Conservation (phyloP, 2,888 invertebrate genomes). For the Ptychoptera albimana region DNA sequence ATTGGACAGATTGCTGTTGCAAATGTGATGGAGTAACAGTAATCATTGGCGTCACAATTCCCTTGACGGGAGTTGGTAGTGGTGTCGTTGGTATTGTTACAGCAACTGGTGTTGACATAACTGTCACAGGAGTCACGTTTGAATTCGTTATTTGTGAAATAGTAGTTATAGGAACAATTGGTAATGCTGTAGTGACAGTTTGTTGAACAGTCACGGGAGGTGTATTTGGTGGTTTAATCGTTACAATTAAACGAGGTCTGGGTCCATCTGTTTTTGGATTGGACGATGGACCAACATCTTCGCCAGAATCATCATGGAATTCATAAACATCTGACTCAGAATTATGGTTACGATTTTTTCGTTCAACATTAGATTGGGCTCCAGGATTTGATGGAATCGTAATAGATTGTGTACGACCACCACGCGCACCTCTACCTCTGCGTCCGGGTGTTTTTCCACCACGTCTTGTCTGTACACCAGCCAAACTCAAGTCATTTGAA, state of each 20-base stretch:
- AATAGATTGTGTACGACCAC: slow-evolving; percentile 4
- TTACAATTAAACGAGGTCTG: slow-evolving; percentile 61
- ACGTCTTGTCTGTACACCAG: slow-evolving; percentile 40
- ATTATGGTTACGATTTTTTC: slow-evolving; percentile 23
- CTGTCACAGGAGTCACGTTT: slow-evolving; percentile 9
- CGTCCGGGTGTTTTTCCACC: slow-evolving; percentile 21
- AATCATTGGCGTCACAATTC: too few relatives aligned
- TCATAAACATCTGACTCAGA: slow-evolving; percentile 64
- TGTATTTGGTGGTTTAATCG: slow-evolving; percentile 51
- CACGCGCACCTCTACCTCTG: slow-evolving; percentile 29
- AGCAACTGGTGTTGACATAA: slow-evolving; percentile 22
- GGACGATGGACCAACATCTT: slow-evolving; percentile 38
- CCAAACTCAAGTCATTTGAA: slow-evolving; percentile 9
- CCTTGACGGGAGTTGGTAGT: not conserved
- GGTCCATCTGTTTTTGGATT: slow-evolving; percentile 32
- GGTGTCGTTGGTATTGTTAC: slow-evolving; percentile 30
- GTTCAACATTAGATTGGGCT: slow-evolving; percentile 25
- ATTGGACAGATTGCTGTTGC: slow-evolving; percentile 5
- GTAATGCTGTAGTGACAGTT: slow-evolving; percentile 17
- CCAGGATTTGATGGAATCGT: slow-evolving; percentile 5
- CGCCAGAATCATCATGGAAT: slow-evolving; percentile 79
- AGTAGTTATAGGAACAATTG: slow-evolving; percentile 7
- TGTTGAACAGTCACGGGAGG: slow-evolving; percentile 13
- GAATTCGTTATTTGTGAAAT: slow-evolving; percentile 9
- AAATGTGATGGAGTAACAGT: not conserved